Percentiles rank a stretch among this genome's conserved stretches.
Conservation (phyloP, 2,113 vertebrate genomes). For the Nanger granti region DNA sequence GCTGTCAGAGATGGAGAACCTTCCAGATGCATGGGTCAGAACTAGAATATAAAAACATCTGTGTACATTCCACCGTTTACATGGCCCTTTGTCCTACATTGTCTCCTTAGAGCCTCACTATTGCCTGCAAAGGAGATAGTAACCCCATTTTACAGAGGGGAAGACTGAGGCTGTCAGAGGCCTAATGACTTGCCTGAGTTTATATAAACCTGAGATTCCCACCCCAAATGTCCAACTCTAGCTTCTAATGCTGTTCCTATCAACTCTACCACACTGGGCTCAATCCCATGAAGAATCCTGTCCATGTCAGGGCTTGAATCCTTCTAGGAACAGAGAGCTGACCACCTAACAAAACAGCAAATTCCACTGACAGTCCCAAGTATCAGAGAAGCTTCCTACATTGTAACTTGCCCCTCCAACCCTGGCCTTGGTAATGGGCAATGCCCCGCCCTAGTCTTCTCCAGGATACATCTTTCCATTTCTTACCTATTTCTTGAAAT, state of each 20-base stretch:
- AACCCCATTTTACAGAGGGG: background rate
- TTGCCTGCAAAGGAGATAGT: rapidly evolving
- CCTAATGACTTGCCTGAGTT: background rate
- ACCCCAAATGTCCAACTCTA: background rate
- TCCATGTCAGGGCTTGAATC: no score
- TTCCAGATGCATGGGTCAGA: rapidly evolving
- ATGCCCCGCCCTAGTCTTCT: background rate
- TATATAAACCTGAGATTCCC: background rate
- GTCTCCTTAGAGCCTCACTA: rapidly evolving
- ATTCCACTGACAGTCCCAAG: background rate
- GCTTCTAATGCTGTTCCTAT: background rate
- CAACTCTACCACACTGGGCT: background rate
- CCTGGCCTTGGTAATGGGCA: background rate
- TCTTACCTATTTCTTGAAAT: background rate
- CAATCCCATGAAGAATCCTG: background rate
- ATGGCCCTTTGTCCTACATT: rapidly evolving
- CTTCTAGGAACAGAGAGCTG: background rate
- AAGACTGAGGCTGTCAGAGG: background rate
- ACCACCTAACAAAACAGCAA: background rate
- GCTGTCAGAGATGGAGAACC: background rate
- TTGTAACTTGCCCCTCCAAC: rapidly evolving
- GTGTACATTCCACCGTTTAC: background rate
- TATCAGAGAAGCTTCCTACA: background rate
- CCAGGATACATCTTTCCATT: background rate
- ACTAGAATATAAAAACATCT: rapidly evolving